Evolutionary conservation across 2,797 vertebrate genomes (phyloP).

Genomic region (Clamator glandarius): DNA sequence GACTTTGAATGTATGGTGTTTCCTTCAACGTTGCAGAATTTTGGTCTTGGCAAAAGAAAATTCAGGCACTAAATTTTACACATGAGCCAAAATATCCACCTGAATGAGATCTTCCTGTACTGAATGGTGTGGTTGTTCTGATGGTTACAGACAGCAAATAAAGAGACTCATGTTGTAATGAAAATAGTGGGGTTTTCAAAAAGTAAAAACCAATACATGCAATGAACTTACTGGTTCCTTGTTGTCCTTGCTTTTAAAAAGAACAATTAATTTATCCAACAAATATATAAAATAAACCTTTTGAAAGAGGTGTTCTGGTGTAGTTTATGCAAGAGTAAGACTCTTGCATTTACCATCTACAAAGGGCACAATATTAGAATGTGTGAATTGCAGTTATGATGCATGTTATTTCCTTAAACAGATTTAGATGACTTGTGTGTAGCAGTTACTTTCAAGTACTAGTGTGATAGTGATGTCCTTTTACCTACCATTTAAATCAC

Average conservation of each 20-base stretch:
- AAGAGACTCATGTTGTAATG: neutral
- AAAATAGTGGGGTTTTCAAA: neutral
- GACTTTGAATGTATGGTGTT: neutral
- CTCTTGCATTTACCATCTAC: neutral
- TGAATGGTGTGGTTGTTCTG: neutral
- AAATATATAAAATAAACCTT: neutral
- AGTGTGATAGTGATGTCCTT: neutral
- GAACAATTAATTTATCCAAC: neutral
- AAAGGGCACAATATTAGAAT: neutral
- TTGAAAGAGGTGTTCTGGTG: neutral
- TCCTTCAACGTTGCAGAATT: neutral
- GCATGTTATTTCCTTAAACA: neutral
- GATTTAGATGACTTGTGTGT: neutral
- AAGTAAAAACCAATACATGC: fast-evolving
- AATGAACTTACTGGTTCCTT: neutral
- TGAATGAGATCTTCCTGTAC: neutral
- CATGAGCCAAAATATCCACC: neutral
- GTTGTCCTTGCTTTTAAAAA: neutral
- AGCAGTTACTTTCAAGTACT: neutral
- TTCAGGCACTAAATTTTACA: neutral
- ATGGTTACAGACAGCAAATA: neutral
- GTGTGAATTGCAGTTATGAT: neutral
- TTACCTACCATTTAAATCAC: neutral
- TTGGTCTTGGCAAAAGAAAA: neutral
- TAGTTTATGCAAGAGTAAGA: neutral